Evolutionary conservation across 1,140 invertebrate species (phyloP).

Genomic region (Kradibia gibbosae): DNA sequence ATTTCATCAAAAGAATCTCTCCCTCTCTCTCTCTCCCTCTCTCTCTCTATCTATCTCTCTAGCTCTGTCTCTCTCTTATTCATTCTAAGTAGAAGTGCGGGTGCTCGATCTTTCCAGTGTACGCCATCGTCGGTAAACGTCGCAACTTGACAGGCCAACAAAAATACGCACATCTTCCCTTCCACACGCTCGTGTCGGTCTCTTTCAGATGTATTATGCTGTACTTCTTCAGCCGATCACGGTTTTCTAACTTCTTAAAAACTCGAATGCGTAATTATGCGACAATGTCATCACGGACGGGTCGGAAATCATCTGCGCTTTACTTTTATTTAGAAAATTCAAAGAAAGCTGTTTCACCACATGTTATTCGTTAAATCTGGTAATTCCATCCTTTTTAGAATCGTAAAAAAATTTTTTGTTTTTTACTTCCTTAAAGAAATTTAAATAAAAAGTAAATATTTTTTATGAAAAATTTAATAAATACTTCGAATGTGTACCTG

Average conservation of each 20-base stretch:
- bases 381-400: background rate
- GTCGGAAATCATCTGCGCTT: background rate
- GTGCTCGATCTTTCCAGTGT: slow-evolving; percentile 65
- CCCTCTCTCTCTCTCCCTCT: background rate
- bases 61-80: slow-evolving; percentile 47
- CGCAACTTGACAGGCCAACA: slow-evolving; percentile 59
- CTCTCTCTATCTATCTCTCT: background rate
- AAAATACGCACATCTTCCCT: slow-evolving; percentile 60
- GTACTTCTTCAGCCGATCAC: background rate
- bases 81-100: background rate
- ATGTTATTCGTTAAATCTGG: background rate
- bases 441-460: too few relatives aligned
- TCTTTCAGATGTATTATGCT: slow-evolving; percentile 36
- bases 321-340: background rate
- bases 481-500: too few relatives aligned
- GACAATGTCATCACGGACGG: background rate
- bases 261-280: background rate
- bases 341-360: background rate
- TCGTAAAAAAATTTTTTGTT: background rate
- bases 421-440: too few relatives aligned
- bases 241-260: background rate
- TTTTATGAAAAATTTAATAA: too few relatives aligned
- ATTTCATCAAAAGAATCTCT: background rate
- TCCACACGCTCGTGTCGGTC: background rate
- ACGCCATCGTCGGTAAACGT: slow-evolving; percentile 16